Evolutionary conservation across 2,888 invertebrate species (phyloP), one percentile per base, ranked within the genome.

Genomic region (Drosophila buzzatii): DNA sequence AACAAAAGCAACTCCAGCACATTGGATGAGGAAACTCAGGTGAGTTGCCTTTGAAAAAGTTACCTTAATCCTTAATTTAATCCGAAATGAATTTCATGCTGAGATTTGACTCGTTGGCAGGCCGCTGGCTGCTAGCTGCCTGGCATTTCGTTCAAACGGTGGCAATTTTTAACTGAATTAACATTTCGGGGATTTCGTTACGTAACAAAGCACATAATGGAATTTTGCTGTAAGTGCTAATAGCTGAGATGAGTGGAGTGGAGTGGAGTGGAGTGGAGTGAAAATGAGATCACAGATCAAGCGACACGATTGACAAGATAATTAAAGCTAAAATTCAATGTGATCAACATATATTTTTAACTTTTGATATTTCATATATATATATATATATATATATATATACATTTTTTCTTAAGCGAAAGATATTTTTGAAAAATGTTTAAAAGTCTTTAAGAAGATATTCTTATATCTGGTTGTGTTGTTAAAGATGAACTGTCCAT

Each of bases 71-170:
- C 86, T 73, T 75, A 69, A 78, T 81, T 78, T 86, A 83, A 80
- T 86, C 81, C 79, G 64, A 73, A 86, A 83, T 76, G 84, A 86
- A 84, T 89, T 80, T 81, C 81, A 86, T 76, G 85, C 85, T 86
- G 85, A 66, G 85, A 85, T 79, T 85, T 80, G 66, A 81, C 77
- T 72, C 51, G 51, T 18, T 51, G 51, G 71, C 31, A 53, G 63
- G 53, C 55, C 5, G 37, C 2, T 6, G 37, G 16, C 52, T 57
- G 47, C 61, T 18, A 51, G 27, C 63, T 45, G 59, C 44, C 51
- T 31, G 47, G 33, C 31, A 49, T 18, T 49, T 10, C 31, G 12
- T 18, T 12, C 35, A 35, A 37, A 18, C 60, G 55, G 35, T 65
- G 67, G 65, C 59, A 63, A 55, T 72, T 79, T 73, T 73, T 68